Conservation (phyloP, 2,888 invertebrate genomes). For the Lycaena phlaeas region DNA sequence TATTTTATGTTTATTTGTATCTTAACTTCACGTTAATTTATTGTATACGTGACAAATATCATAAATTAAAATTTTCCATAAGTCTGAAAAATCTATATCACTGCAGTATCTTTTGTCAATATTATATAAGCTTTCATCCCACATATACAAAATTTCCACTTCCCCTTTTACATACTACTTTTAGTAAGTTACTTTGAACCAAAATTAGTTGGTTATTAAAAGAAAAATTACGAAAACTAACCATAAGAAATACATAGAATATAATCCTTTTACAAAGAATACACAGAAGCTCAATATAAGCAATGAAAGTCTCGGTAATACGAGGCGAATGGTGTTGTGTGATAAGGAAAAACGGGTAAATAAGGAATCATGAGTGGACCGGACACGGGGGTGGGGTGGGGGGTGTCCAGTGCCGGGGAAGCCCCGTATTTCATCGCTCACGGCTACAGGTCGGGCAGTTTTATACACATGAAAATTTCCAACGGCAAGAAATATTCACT, state of each 20-base stretch:
- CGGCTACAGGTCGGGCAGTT: constrained; percentile 30
- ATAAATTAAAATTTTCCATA: no score
- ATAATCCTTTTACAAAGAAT: constrained; percentile 32
- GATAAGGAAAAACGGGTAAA: constrained; percentile 70
- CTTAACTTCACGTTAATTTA: no score
- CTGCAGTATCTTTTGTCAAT: no score
- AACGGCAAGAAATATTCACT: constrained; percentile 1
- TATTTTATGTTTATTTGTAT: no score
- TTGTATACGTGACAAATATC: no score
- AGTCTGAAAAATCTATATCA: no score
- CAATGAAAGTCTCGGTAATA: constrained; percentile 28
- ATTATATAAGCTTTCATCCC: no score
- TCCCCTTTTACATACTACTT: no score
- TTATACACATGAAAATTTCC: constrained; percentile 26
- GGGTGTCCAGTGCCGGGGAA: constrained; percentile 15
- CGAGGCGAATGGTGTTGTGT: constrained; percentile 51
- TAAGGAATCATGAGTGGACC: constrained; percentile 50
- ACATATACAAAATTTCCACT: no score
- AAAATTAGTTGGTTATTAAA: no score
- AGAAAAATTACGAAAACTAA: no score
- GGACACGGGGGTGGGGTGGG: constrained; percentile 40
- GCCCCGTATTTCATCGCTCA: constrained; percentile 29
- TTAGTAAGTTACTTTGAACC: no score
- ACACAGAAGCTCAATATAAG: constrained; percentile 37
- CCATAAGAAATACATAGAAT: constrained; percentile 20